Evolutionary conservation across 92 coral and sea anemone genomes (phyloP), one percentile per base, ranked within the genome.

Genomic region (Epizoanthus illoricatus): DNA sequence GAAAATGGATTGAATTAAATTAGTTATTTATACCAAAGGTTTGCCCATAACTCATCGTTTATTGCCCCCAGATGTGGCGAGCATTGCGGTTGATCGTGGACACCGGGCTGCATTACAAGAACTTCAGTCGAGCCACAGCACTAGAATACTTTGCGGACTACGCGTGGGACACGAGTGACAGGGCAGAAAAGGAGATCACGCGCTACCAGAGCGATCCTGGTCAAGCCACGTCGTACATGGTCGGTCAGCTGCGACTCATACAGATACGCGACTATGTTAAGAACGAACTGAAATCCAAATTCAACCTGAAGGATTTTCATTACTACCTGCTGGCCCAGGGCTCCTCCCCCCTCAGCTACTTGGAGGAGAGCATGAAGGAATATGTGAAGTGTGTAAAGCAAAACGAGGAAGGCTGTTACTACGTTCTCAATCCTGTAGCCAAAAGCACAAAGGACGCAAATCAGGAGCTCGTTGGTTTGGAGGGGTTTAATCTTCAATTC

Each of bases 171-270:
- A 84, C 87, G 18, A 84, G 92, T 45, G 99, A 96, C 60, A 89
- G 86, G 21, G 86, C 90, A 5, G 55, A 71, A 73, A 96, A 96
- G 66, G 99, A 96, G 75, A 86, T 96, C 8, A 96, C 99, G 5
- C 92, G 99, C 19, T 96, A 96, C 67, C 99, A 96, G 74, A 93
- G 96, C 71, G 89, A 69, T 55, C 93, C 93, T 3, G 99, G 99
- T 19, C 99, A 96, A 52, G 99, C 99, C 13, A 90, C 93, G 9
- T 83, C 99, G 36, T 96, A 96, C 88, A 96, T 90, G 91, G 84
- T 91, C 43, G 99, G 99, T 19, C 99, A 91, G 65, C 74, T 91
- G 55, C 93, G 88, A 13, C 76, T 96, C 75, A 84, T 83, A 43
- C 87, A 90, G 87, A 84, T 95, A 24, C 94, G 98, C 74, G 80